Evolutionary conservation across 2,113 vertebrate species (phyloP).

Genomic region (Siphamia tubifer): DNA sequence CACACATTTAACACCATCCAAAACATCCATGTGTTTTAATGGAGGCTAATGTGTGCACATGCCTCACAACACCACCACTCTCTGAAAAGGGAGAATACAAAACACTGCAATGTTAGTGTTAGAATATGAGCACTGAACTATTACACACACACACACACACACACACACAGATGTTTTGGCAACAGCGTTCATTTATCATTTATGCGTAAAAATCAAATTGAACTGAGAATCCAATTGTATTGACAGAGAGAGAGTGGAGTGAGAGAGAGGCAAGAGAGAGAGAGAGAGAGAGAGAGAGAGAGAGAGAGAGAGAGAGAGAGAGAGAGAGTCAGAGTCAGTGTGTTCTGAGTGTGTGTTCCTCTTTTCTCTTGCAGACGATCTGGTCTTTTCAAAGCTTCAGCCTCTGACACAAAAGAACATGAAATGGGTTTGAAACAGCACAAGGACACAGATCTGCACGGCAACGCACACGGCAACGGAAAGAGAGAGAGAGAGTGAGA

Average conservation of each 20-base stretch:
- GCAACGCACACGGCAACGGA: constrained; percentile 5
- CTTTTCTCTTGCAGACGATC: constrained; percentile 40
- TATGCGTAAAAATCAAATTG: constrained; percentile 7
- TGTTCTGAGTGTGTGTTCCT: constrained; percentile 5
- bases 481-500: constrained; percentile 1
- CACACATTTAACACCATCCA: too few relatives aligned
- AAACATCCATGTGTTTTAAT: too few relatives aligned
- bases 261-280: not conserved
- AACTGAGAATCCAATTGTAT: constrained; percentile 2
- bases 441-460: constrained; percentile 66
- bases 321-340: not conserved
- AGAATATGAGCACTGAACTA: too few relatives aligned
- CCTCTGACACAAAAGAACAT: constrained; percentile 58
- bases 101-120: too few relatives aligned
- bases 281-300: too few relatives aligned
- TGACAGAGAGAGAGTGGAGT: not conserved
- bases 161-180: constrained; percentile 5
- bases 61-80: too few relatives aligned
- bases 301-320: not conserved
- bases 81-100: too few relatives aligned
- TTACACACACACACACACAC: not conserved
- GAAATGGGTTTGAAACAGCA: constrained; percentile 43
- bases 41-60: too few relatives aligned
- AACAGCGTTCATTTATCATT: constrained; percentile 10
- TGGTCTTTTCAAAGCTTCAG: constrained; percentile 52